A percentile compares a stretch with the other conserved stretches of the same genome.
These are phyloP conservation scores for Bactericera cockerelli DNA, from an alignment of 1,140 invertebrate species.

Conservation along the genomic window DNA sequence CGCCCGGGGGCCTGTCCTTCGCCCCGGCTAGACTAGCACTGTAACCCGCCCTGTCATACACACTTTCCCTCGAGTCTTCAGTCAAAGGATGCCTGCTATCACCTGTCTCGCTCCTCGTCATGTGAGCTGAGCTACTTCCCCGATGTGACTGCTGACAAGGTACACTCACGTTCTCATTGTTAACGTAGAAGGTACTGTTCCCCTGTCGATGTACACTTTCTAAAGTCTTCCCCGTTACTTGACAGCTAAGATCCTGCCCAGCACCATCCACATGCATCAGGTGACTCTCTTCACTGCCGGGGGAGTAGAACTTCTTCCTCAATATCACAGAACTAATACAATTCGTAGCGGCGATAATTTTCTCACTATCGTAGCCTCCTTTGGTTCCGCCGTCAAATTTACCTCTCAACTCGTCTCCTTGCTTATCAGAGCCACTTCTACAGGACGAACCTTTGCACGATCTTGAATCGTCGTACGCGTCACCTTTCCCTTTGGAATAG, in stretches of 20 bases:
- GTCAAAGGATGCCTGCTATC: background rate
- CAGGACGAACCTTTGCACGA: too few species aligned
- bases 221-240: too few species aligned
- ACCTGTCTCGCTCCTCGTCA: background rate
- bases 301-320: background rate
- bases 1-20: background rate
- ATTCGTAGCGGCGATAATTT: background rate
- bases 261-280: too few species aligned
- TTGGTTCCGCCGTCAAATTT: too few species aligned
- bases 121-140: background rate
- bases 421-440: too few species aligned
- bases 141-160: too few species aligned
- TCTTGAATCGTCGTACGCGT: too few species aligned
- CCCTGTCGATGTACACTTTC: too few species aligned
- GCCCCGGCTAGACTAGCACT: background rate
- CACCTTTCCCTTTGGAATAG: too few species aligned
- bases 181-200: background rate
- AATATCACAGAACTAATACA: slow-evolving; percentile 8
- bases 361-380: background rate
- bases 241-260: too few species aligned
- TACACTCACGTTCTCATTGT: background rate
- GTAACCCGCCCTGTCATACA: background rate
- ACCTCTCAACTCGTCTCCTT: too few species aligned
- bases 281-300: too few species aligned
- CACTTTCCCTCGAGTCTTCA: background rate